These are phyloP conservation scores for Hydrozoanthus gracilis DNA, from an alignment of 92 coral and sea anemone genomes.

Conservation along the genomic window DNA sequence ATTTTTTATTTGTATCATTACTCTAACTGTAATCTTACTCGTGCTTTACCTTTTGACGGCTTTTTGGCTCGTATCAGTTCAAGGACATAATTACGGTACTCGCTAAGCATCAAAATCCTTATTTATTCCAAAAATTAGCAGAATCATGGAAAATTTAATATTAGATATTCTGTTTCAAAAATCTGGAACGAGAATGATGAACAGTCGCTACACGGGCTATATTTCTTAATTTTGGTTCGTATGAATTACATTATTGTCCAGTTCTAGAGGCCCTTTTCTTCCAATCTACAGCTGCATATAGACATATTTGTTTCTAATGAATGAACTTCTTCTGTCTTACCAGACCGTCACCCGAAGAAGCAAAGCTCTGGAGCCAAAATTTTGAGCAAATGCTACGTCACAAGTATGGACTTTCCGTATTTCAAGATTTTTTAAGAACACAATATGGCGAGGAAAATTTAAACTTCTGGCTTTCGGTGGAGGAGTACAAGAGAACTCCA, in stretches of 20 bases:
- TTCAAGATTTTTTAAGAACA: conserved; percentile 91
- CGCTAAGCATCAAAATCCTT: background rate
- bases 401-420: conserved; percentile 85
- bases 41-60: background rate
- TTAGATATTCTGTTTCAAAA: too few relatives aligned
- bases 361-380: conserved; percentile 79
- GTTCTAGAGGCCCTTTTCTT: too few relatives aligned
- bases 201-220: too few relatives aligned
- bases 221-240: too few relatives aligned
- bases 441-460: conserved; percentile 96
- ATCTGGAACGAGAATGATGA: too few relatives aligned
- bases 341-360: conserved; percentile 93
- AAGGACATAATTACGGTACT: background rate
- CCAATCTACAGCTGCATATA: too few relatives aligned
- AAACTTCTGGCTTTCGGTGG: conserved; percentile 95
- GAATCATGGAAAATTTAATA: background rate
- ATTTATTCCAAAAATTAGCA: background rate
- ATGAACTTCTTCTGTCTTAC: background rate
- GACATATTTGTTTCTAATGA: too few relatives aligned
- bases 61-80: background rate
- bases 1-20: background rate
- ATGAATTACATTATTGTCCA: too few relatives aligned
- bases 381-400: conserved; percentile 77
- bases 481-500: conserved; percentile 75
- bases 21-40: background rate